Percentiles rank a stretch among this genome's conserved stretches.
These are phyloP conservation scores for Zaprionus nigranus DNA, from an alignment of 1,140 invertebrate species.

Conservation along the genomic window DNA sequence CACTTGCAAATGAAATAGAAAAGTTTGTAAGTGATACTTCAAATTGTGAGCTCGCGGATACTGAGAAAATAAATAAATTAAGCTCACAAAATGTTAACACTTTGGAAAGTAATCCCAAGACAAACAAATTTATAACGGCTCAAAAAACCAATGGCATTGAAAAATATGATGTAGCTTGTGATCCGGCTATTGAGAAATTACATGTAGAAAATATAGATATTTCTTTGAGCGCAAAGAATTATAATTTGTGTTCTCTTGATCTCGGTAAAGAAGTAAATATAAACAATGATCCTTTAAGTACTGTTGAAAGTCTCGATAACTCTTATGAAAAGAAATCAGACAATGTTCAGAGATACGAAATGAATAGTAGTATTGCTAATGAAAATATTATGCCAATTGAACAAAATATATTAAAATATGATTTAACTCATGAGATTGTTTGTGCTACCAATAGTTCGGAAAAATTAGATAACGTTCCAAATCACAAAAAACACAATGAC, in stretches of 20 bases:
- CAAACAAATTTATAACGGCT: background rate
- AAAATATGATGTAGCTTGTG: background rate
- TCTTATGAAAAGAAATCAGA: background rate
- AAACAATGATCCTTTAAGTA: background rate
- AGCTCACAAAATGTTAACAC: background rate
- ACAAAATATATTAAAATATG: background rate
- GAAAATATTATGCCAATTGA: background rate
- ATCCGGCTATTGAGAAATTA: background rate
- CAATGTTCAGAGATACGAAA: background rate
- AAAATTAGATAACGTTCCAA: background rate
- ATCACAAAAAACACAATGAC: background rate
- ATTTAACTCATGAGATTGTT: background rate
- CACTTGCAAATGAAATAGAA: slow-evolving; percentile 79
- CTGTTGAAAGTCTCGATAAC: background rate
- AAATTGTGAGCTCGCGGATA: background rate
- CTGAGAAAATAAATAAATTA: background rate
- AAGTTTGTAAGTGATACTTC: slow-evolving; percentile 67
- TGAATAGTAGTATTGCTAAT: background rate
- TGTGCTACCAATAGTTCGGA: background rate
- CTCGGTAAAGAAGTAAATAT: background rate
- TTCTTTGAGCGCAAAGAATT: background rate
- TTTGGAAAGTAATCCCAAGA: background rate
- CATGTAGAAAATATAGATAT: background rate
- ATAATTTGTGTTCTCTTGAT: background rate
- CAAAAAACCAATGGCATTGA: background rate